Base-by-base conservation (phyloP, 30 jellyfish, hydroid and myxozoan species). In the Cassiopea andromeda region DNA sequence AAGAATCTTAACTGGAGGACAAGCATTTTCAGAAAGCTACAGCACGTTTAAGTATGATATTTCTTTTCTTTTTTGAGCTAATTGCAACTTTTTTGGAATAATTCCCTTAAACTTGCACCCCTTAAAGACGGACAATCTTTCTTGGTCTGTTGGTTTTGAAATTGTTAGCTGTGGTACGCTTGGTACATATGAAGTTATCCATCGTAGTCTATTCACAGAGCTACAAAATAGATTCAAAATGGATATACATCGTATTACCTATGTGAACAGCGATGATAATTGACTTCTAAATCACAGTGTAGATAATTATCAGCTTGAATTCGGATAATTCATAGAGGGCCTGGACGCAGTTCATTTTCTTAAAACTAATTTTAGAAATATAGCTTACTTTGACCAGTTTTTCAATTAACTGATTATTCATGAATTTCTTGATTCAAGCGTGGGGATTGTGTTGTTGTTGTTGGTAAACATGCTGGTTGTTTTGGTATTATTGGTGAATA, bases 401-500 rank as follows among this genome's bases (percentile, higher is more conserved):
- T 54, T 54, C 64, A 54, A 54, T 3, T 54, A 54, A 54, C 64
- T 54, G 64, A 3, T 54, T 27, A 27, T 27, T 27, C 38, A 27
- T 27, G 38, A 27, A 27, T 27, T 27, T 27, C 38, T 27, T 27
- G 38, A 1, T 78, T 84, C 50, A 84, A 96, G 99, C 75, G 83
- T 80, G 38, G 84, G 68, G 49, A 91, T 96, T 66, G 81, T 92
- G 44, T 49, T 92, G 44, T 60, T 96, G 78, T 60, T 96, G 45
- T 69, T 91, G 92, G 80, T 82, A 73, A 96, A 96, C 91, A 96
- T 96, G 99, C 13, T 96, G 57, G 83, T 80, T 43, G 87, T 89
- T 4, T 50, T 88, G 82, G 90, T 96, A 7, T 81, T 96, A 82
- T 73, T 96, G 87, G 77, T 89, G 85, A 96, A 96, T 59, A 89